A percentile compares a stretch with the other conserved stretches of the same genome.
Evolutionary conservation across 2,113 vertebrate species (phyloP).

Genomic region (Panthera tigris): DNA sequence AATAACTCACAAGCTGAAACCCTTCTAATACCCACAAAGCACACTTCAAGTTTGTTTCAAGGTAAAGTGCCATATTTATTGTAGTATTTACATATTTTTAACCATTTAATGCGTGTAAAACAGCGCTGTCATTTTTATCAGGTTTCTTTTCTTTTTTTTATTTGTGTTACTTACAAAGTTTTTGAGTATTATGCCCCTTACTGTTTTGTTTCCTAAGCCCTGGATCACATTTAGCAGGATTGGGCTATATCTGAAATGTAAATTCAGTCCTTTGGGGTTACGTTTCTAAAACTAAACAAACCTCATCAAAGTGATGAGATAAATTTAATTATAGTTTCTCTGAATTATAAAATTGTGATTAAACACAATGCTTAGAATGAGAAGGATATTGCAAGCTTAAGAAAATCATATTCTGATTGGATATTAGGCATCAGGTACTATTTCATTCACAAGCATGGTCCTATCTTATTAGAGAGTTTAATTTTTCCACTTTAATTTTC

Average conservation of each 20-base stretch:
- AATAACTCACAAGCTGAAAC: neutral
- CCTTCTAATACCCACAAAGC: neutral
- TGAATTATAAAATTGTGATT: neutral
- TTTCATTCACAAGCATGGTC: neutral
- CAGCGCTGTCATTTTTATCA: neutral
- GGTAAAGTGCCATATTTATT: neutral
- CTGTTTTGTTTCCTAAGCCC: neutral
- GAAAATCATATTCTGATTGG: neutral
- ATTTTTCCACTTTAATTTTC: neutral
- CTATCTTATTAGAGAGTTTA: neutral
- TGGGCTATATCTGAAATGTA: neutral
- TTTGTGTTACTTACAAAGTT: neutral
- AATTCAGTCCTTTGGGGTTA: neutral
- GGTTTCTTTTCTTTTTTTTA: neutral
- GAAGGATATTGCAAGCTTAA: neutral
- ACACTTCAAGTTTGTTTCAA: neutral
- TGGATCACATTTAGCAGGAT: neutral
- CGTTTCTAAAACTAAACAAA: slow-evolving; percentile 25
- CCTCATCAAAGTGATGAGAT: neutral
- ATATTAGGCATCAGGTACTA: neutral
- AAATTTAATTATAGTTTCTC: neutral
- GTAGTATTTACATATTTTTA: neutral
- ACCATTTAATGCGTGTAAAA: neutral
- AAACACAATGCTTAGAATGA: neutral
- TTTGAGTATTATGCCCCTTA: neutral